Evolutionary conservation across 2,113 vertebrate genomes (phyloP), one percentile per base, ranked within the genome.

Genomic region (Petroica traversi): DNA sequence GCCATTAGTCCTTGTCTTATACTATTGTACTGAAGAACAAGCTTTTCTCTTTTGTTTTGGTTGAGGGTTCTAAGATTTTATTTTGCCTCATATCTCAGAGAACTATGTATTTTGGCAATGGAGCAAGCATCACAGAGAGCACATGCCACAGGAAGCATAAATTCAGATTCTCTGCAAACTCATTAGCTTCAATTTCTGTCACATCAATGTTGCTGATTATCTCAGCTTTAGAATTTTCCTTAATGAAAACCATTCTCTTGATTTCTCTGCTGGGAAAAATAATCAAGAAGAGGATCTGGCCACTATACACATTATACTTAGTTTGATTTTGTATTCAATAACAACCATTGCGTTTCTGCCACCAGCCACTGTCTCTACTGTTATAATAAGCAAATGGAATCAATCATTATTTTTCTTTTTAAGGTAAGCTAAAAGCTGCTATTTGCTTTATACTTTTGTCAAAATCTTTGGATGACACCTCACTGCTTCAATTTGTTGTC

Each of bases 21-120:
- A 2, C 6, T 46, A 14, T 59, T 59, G 23, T 4, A 33, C 16
- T 1, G 2, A 45, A 12, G 46, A 75, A 62, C 0, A 0, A 62
- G 7, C 7, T 58, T 83, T 24, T 38, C 36, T 52, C 22, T 4
- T 58, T 73, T 68, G 22, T 84, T 48, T 11, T 2, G 0, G 7
- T 41, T 68, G 25, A 59, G 33, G 6, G 15, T 77, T 92, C 63
- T 75, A 69, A 59, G 43, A 41, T 40, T 92, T 61, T 72, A 49
- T 76, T 94, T 38, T 62, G 10, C 22, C 77, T 14, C 4, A 2
- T 82, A 45, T 71, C 25, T 41, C 25, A 54, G 61, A 73, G 2
- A 74, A 40, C 16, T 14, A 1, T 41, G 22, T 57, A 45, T 81
- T 88, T 88, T 80, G 29, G 18, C 80, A 85, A 31, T 28, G 51